Base-by-base conservation (phyloP, 2,797 vertebrate genomes). In the Xenopus petersii region DNA sequence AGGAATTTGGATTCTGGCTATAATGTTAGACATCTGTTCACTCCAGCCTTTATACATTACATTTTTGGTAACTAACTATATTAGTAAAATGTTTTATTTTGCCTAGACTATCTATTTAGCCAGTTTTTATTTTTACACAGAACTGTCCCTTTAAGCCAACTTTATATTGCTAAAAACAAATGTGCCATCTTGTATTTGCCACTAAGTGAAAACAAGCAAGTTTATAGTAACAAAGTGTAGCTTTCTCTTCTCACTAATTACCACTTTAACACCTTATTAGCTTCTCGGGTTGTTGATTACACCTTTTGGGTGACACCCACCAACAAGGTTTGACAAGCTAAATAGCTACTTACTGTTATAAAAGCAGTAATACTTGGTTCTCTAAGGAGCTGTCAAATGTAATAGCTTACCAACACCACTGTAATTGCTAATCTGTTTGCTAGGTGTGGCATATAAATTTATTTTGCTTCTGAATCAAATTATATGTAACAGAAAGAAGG, bases 221-320 rank as follows among this genome's bases (percentile, higher is more conserved):
- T 61, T 12, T 30, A 5, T 24, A 26, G 59, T 9, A 33, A 26
- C 5, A 1, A 63, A 63, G 24, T 33, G 49, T 56, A 21, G 16
- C 4, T 58, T 67, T 71, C 70, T 66, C 17, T 54, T 17, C 33
- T 63, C 69, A 21, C 21, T 70, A 79, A 79, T 73, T 79, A 74
- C 67, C 76, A 73, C 56, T 73, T 63, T 73, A 70, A 79, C 66
- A 70, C 68, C 71, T 46, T 79, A 74, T 70, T 73, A 73, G 61
- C 76, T 65, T 54, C 59, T 64, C 64, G 49, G 33, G 49, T 64
- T 69, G 75, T 78, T 69, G 65, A 78, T 73, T 78, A 73, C 75
- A 73, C 75, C 70, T 73, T 78, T 74, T 70, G 26, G 76, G 71
- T 70, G 71, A 70, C 71, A 70, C 64, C 75, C 66, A 64, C 74